phyloP scores from a whole-genome alignment of 2,888 invertebrate genomes.

The Thereva unica region DNA sequence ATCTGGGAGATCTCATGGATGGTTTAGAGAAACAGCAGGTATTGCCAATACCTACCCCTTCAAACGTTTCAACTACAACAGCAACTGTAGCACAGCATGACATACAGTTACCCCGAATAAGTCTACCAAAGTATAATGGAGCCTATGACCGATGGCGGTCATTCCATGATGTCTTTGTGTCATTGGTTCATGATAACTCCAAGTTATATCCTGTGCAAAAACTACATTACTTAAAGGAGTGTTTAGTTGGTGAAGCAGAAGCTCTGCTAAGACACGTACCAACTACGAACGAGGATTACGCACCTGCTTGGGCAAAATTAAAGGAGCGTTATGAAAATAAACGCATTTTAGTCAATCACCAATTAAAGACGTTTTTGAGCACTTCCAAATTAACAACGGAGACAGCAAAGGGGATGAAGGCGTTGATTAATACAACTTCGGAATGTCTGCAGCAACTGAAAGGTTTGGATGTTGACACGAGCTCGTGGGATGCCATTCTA shows the following conservation, averaged over 20 bases:
- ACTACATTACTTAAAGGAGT: slow-evolving; percentile 29
- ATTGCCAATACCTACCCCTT: no score
- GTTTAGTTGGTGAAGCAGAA: slow-evolving; percentile 21
- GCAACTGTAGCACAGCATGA: no score
- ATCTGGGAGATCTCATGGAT: no score
- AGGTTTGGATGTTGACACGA: not conserved
- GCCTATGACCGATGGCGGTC: slow-evolving; percentile 32
- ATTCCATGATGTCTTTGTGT: slow-evolving; percentile 3
- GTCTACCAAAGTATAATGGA: slow-evolving; percentile 21
- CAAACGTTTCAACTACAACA: no score
- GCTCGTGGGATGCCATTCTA: not conserved
- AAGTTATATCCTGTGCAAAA: slow-evolving; percentile 25
- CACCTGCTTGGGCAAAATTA: slow-evolving; percentile 26
- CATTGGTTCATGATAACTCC: not conserved
- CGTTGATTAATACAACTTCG: slow-evolving; percentile 25
- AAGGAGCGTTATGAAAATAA: slow-evolving; percentile 38
- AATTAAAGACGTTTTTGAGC: slow-evolving; percentile 31
- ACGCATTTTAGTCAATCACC: slow-evolving; percentile 35
- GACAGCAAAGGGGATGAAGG: slow-evolving; percentile 23
- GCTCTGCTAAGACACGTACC: slow-evolving; percentile 23
- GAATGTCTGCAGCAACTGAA: slow-evolving; percentile 7
- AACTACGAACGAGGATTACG: slow-evolving; percentile 30
- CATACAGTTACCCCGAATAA: no score
- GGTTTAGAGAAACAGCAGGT: no score
- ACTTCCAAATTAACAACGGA: not conserved